Conservation (phyloP, 2,888 invertebrate genomes). For the Physocephala rufipes region DNA sequence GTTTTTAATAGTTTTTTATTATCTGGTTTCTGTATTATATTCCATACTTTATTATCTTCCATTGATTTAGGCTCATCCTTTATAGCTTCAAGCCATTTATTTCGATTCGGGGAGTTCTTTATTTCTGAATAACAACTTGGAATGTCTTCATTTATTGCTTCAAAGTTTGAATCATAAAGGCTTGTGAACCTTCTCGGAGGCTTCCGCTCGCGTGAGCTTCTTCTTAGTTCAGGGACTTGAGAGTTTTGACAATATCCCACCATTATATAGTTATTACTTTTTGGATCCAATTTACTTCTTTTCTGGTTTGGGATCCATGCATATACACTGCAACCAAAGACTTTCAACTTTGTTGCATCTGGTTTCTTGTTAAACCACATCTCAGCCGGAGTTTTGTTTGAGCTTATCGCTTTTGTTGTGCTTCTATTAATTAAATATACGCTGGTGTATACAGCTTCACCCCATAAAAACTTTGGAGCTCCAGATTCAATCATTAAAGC, state of each 20-base stretch:
- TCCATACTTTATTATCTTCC: too few relatives aligned
- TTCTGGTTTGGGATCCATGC: conserved; percentile 44
- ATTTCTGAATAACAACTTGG: too few relatives aligned
- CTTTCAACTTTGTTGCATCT: conserved; percentile 39
- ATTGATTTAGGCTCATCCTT: too few relatives aligned
- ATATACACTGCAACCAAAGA: conserved; percentile 46
- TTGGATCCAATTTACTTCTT: conserved; percentile 40
- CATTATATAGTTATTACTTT: conserved; percentile 31
- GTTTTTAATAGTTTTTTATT: too few relatives aligned
- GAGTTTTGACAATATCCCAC: conserved; percentile 33
- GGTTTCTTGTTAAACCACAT: conserved; percentile 39
- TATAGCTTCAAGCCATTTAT: too few relatives aligned
- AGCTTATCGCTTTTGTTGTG: conserved; percentile 22
- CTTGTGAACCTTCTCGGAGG: too few relatives aligned
- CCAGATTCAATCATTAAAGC: conserved; percentile 34
- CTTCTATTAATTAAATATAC: conserved; percentile 31
- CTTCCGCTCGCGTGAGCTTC: too few relatives aligned
- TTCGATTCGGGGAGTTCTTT: too few relatives aligned
- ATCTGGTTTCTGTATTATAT: too few relatives aligned
- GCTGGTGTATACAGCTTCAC: conserved; percentile 37
- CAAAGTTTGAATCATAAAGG: too few relatives aligned
- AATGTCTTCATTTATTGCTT: too few relatives aligned
- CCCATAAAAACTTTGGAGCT: conserved; percentile 38
- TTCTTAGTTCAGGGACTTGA: too few relatives aligned
- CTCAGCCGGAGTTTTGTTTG: conserved; percentile 42